These are phyloP conservation scores for Erpornis zantholeuca DNA, from an alignment of 2,113 vertebrate species.

Conservation along the genomic window DNA sequence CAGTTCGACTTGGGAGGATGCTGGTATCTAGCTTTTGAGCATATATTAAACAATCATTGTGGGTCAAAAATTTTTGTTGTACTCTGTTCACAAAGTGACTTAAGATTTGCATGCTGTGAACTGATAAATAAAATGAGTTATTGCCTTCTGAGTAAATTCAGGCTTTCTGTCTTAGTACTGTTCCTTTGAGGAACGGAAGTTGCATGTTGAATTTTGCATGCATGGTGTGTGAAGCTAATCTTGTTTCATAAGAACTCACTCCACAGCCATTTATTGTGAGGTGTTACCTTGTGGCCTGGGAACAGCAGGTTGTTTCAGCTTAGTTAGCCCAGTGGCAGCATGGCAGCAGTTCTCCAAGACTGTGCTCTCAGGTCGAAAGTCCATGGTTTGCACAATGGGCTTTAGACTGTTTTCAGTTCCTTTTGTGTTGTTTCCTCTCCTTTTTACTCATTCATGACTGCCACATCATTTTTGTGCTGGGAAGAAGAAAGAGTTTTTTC, in stretches of 20 bases:
- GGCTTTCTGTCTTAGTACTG: neutral
- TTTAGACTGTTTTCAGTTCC: neutral
- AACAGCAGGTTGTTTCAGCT: neutral
- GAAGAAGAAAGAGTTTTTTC: slow-evolving; percentile 24
- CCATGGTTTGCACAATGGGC: neutral
- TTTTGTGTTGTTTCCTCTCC: slow-evolving; percentile 1
- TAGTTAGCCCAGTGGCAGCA: neutral
- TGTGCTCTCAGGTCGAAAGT: neutral
- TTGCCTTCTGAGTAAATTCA: neutral
- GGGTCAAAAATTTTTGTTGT: neutral
- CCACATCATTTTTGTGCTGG: neutral
- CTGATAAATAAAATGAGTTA: neutral
- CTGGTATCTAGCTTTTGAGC: neutral
- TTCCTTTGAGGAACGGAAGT: neutral
- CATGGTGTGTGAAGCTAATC: neutral
- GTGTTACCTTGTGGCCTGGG: neutral
- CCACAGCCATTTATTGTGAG: neutral
- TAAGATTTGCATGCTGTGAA: neutral
- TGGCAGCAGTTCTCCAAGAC: neutral
- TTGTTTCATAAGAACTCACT: neutral
- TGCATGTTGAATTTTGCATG: neutral
- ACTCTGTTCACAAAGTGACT: neutral
- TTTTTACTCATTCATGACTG: neutral
- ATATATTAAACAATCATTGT: neutral
- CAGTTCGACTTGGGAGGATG: neutral